Conservation (phyloP, 2,113 vertebrate species). For the Hippocampus barbouri region DNA sequence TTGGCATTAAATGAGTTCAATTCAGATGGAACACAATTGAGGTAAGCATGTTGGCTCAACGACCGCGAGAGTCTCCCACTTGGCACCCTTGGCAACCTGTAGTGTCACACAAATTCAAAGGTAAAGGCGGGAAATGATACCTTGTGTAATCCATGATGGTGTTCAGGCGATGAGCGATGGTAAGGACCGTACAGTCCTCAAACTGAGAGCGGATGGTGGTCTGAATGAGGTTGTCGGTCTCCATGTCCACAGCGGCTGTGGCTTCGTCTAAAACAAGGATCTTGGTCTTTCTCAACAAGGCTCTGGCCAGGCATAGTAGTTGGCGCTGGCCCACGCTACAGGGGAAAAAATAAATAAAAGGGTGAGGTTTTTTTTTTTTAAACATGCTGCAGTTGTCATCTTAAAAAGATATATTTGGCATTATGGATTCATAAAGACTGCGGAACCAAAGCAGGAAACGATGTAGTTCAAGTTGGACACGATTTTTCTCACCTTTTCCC, state of each 20-base stretch:
- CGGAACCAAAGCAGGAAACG: too few species aligned
- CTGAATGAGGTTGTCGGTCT: constrained; percentile 92
- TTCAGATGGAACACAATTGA: too few species aligned
- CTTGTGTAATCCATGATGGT: constrained; percentile 95
- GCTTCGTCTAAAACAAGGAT: constrained; percentile 93
- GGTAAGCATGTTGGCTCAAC: too few species aligned
- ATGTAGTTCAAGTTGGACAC: too few species aligned
- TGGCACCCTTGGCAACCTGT: background rate
- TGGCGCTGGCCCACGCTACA: constrained; percentile 88
- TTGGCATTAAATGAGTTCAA: too few species aligned
- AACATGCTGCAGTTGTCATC: too few species aligned
- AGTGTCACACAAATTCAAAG: background rate
- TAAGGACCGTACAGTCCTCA: constrained; percentile 87
- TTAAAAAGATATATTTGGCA: too few species aligned
- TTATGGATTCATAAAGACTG: too few species aligned
- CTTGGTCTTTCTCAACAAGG: constrained; percentile 91
- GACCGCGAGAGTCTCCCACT: too few species aligned
- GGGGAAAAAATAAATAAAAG: background rate
- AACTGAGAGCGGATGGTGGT: constrained; percentile 91
- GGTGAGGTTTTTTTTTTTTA: too few species aligned
- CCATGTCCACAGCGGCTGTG: constrained; percentile 92
- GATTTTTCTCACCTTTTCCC: too few species aligned
- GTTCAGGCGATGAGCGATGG: constrained; percentile 91
- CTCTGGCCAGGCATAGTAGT: constrained; percentile 89
- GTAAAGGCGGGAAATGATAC: constrained; percentile 48